Percentiles rank a stretch among this genome's conserved stretches.
phyloP scores from a whole-genome alignment of 2,113 vertebrate genomes.

The Perca fluviatilis region DNA sequence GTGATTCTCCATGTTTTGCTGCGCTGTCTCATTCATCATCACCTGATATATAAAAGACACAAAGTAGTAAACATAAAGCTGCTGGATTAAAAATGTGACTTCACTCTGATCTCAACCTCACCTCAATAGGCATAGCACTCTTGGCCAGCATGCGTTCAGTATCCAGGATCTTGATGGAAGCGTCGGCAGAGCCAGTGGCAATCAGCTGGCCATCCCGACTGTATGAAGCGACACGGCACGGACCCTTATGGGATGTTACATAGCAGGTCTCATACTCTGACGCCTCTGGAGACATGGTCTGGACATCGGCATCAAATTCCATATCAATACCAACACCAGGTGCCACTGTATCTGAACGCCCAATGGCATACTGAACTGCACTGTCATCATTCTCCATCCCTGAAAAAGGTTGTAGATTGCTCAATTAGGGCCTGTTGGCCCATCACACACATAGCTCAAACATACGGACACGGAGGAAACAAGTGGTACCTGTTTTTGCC shows the following conservation, averaged over 20 bases:
- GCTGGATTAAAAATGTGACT: background rate
- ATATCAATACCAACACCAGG: constrained; percentile 97
- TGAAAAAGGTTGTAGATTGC: constrained; percentile 59
- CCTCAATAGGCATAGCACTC: constrained; percentile 98
- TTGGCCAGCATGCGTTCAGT: constrained; percentile 99
- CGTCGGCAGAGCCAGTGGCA: constrained; percentile 96
- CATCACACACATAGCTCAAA: background rate
- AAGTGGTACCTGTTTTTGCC: constrained; percentile 91
- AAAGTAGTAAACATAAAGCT: background rate
- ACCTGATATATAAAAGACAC: constrained; percentile 82
- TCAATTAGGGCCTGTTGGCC: background rate
- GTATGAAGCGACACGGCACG: constrained; percentile 94
- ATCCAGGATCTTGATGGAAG: constrained; percentile 98
- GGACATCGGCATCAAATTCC: constrained; percentile 97
- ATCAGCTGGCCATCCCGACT: constrained; percentile 97
- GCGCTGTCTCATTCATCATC: constrained; percentile 99
- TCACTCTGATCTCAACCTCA: constrained; percentile 55
- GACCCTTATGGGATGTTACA: constrained; percentile 97
- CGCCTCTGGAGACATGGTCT: constrained; percentile 98
- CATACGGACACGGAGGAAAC: background rate
- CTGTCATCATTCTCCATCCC: constrained; percentile 98
- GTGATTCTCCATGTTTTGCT: constrained; percentile 99
- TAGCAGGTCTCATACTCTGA: constrained; percentile 99
- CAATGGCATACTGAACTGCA: constrained; percentile 97
- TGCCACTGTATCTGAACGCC: constrained; percentile 95